Evolutionary conservation across 2,888 invertebrate genomes (phyloP).

Genomic region (Neoascia interrupta): DNA sequence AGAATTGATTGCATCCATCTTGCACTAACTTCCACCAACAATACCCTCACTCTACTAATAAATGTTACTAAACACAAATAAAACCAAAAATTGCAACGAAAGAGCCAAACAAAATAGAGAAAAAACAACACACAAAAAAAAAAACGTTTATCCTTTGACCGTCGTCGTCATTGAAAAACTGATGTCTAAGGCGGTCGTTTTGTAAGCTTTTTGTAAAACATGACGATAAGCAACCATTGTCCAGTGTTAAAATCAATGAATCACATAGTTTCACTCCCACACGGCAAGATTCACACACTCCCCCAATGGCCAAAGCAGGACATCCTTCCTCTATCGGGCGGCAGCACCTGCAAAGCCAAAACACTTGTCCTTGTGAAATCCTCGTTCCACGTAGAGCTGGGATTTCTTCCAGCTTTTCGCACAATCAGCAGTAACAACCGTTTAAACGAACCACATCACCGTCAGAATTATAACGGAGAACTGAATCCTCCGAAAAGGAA

Average conservation of each 20-base stretch:
- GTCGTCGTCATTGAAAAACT: slow-evolving; percentile 64
- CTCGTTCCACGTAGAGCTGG: slow-evolving; percentile 18
- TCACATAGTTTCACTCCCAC: slow-evolving; percentile 64
- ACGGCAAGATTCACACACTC: slow-evolving; percentile 42
- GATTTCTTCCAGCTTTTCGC: slow-evolving; percentile 41
- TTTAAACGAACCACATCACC: slow-evolving; percentile 64
- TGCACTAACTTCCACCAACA: background rate
- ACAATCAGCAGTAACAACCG: slow-evolving; percentile 58
- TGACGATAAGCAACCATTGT: slow-evolving; percentile 63
- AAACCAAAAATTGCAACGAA: background rate
- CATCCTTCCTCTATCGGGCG: slow-evolving; percentile 40
- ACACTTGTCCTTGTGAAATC: slow-evolving; percentile 53
- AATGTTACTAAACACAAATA: background rate
- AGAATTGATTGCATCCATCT: background rate
- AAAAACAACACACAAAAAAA: slow-evolving; percentile 19
- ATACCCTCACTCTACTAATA: too few relatives aligned
- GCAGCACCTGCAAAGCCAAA: slow-evolving; percentile 49
- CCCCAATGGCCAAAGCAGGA: slow-evolving; percentile 41
- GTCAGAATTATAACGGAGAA: slow-evolving; percentile 68
- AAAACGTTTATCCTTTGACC: slow-evolving; percentile 68
- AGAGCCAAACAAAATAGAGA: background rate
- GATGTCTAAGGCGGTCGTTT: slow-evolving; percentile 70
- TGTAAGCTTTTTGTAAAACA: slow-evolving; percentile 69
- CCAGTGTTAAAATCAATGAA: slow-evolving; percentile 59
- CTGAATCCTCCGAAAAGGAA: slow-evolving; percentile 65